These are phyloP conservation scores for Leptopilina drosophilae DNA, from an alignment of 2,888 invertebrate genomes.

Conservation along the genomic window DNA sequence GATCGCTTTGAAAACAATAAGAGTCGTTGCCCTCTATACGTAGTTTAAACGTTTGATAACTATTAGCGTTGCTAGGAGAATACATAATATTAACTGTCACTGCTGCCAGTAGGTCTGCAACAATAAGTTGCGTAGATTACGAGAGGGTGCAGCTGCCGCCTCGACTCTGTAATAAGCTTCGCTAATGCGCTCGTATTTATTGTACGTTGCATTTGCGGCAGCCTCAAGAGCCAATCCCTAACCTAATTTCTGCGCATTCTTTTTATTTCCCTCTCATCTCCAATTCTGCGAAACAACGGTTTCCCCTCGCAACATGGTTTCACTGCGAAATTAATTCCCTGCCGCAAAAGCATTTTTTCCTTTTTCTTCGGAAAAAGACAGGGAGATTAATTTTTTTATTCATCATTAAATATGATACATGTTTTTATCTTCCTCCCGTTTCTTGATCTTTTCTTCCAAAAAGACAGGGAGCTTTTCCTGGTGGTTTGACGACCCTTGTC, in stretches of 20 bases:
- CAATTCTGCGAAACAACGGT: not conserved
- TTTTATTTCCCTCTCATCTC: not conserved
- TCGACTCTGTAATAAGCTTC: constrained; percentile 18
- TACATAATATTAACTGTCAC: constrained; percentile 14
- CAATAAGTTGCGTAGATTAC: constrained; percentile 26
- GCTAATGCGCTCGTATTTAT: constrained; percentile 9
- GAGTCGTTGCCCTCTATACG: not conserved
- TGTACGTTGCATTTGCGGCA: not conserved
- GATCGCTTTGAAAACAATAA: constrained; percentile 22
- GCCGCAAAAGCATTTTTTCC: too few relatives aligned
- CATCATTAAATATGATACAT: too few relatives aligned
- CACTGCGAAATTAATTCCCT: too few relatives aligned
- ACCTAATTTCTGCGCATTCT: constrained; percentile 8
- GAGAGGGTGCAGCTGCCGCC: constrained; percentile 20
- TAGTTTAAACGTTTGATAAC: constrained; percentile 10
- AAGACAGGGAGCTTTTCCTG: too few relatives aligned
- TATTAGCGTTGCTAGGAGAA: not conserved
- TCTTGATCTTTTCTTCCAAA: too few relatives aligned
- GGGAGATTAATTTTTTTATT: too few relatives aligned
- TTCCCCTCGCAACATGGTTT: not conserved
- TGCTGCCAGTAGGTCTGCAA: constrained; percentile 1
- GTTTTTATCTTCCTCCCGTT: too few relatives aligned
- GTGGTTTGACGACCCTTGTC: too few relatives aligned
- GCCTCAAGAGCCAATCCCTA: constrained; percentile 19
- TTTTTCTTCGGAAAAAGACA: too few relatives aligned